phyloP scores from a whole-genome alignment of 2,888 invertebrate genomes.

The Hirudinaria manillensis region DNA sequence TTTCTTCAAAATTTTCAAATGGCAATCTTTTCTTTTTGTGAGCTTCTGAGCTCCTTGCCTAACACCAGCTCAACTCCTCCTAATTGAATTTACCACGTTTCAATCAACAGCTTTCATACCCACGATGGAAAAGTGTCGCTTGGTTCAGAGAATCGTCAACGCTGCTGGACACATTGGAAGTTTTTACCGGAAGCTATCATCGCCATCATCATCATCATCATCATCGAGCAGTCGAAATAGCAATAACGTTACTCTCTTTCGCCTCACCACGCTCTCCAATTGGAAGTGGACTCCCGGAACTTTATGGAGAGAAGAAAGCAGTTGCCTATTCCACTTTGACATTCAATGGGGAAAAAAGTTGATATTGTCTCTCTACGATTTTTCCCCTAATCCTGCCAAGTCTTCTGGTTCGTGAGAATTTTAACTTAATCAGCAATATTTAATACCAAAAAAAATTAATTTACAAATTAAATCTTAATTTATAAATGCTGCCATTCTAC shows the following conservation, averaged over 20 bases:
- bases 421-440: background rate
- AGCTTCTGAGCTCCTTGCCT: too few species aligned
- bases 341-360: slow-evolving; percentile 1
- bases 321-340: background rate
- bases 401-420: background rate
- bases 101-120: too few species aligned
- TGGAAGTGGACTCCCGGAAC: too few species aligned
- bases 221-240: background rate
- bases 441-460: background rate
- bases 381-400: background rate
- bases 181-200: background rate
- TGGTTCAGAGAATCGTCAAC: background rate
- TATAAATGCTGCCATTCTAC: background rate
- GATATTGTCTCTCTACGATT: slow-evolving; percentile 12
- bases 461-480: background rate
- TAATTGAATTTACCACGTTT: too few species aligned
- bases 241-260: too few species aligned
- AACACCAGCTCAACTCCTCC: too few species aligned
- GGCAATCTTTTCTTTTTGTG: too few species aligned
- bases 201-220: background rate
- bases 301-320: background rate
- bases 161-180: background rate
- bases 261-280: too few species aligned
- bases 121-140: background rate
- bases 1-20: too few species aligned